phyloP scores from a whole-genome alignment of 2,113 vertebrate genomes.

The Megaleporinus macrocephalus region DNA sequence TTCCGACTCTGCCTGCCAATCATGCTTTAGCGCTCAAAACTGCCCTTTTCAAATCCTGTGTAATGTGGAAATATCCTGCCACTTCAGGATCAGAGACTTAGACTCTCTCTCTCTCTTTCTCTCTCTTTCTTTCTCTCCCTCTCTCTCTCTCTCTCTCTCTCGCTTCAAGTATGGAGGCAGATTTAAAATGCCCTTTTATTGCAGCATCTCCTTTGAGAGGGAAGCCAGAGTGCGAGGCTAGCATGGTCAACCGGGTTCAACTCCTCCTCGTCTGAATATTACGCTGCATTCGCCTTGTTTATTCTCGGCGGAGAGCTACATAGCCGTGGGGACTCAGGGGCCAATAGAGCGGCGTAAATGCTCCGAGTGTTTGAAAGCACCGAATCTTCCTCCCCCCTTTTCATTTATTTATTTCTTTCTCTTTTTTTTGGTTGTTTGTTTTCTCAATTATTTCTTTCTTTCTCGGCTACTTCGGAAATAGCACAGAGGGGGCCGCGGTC shows the following conservation, averaged over 20 bases:
- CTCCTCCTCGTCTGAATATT: slow-evolving; percentile 3
- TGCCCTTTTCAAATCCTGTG: slow-evolving; percentile 69
- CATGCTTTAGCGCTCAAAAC: slow-evolving; percentile 59
- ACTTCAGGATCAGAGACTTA: slow-evolving; percentile 62
- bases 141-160: slow-evolving; percentile 15
- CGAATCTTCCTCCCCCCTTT: background rate
- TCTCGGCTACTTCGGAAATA: background rate
- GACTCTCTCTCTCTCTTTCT: slow-evolving; percentile 18
- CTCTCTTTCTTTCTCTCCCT: slow-evolving; percentile 22
- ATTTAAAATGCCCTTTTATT: slow-evolving; percentile 60
- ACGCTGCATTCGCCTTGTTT: background rate
- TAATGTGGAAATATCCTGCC: slow-evolving; percentile 65
- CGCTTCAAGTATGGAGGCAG: slow-evolving; percentile 60
- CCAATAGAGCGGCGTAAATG: background rate
- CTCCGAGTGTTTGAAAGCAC: background rate
- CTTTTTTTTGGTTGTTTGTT: slow-evolving; percentile 20
- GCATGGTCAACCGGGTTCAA: slow-evolving; percentile 15
- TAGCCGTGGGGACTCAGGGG: background rate
- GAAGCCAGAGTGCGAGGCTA: slow-evolving; percentile 37
- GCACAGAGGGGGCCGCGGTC: slow-evolving; percentile 8
- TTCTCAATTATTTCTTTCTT: background rate
- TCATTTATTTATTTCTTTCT: background rate
- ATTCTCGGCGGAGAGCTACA: background rate
- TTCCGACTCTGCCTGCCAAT: slow-evolving; percentile 46
- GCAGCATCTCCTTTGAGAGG: slow-evolving; percentile 51